Conservation (phyloP, 2,113 vertebrate genomes). For the Pimephales promelas region DNA sequence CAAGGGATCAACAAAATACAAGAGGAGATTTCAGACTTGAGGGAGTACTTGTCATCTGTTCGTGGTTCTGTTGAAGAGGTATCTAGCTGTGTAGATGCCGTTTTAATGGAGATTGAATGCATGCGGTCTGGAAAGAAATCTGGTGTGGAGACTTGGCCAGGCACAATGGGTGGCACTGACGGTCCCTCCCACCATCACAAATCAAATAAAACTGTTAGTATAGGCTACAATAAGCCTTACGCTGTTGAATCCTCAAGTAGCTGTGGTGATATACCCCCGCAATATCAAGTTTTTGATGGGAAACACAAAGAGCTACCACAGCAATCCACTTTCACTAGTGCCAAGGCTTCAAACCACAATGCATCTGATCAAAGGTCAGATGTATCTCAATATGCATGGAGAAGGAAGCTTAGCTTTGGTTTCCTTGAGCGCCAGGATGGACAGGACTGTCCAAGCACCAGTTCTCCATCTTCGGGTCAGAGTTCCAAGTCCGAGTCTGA, state of each 20-base stretch:
- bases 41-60: constrained; percentile 89
- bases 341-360: constrained; percentile 54
- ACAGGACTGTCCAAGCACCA: constrained; percentile 72
- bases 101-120: constrained; percentile 91
- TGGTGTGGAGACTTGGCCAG: constrained; percentile 66
- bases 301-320: constrained; percentile 6
- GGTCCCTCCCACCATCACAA: constrained; percentile 57
- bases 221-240: constrained; percentile 12
- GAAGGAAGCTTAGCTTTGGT: constrained; percentile 65
- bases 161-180: constrained; percentile 56
- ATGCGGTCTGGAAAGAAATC: constrained; percentile 77
- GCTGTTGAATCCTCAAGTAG: constrained; percentile 3
- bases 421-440: constrained; percentile 67
- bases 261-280: constrained; percentile 9
- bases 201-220: constrained; percentile 62
- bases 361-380: constrained; percentile 68
- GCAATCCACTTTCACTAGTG: constrained; percentile 50
- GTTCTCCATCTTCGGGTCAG: constrained; percentile 76
- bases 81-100: constrained; percentile 91
- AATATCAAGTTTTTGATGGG: constrained; percentile 24
- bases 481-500: constrained; percentile 76
- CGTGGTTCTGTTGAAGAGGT: constrained; percentile 95
- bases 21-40: constrained; percentile 93
- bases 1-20: constrained; percentile 96
- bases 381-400: constrained; percentile 58